Evolutionary conservation across 2,113 vertebrate genomes (phyloP), one percentile per base, ranked within the genome.

Genomic region (Nycticebus coucang): DNA sequence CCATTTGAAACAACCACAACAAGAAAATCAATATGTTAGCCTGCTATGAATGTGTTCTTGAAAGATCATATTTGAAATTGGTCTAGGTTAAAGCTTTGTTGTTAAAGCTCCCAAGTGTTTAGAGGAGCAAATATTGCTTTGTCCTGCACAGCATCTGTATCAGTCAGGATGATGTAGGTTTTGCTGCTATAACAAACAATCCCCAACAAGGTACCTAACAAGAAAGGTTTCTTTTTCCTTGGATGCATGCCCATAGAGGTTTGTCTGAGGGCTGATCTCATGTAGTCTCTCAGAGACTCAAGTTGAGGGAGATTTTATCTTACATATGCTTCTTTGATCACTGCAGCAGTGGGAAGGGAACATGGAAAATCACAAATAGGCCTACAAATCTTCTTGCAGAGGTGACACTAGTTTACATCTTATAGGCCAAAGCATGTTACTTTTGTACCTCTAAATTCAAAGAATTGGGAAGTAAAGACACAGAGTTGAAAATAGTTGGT

Each of bases 1-100:
- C 88, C 12, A 59, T 96, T 94, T 94, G 50, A 91, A 97, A 69
- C 5, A 77, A 78, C 33, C 91, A 72, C 17, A 33, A 59, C 0
- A 62, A 62, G 30, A 88, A 89, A 90, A 84, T 83, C 41, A 92
- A 2, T 80, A 77, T 60, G 72, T 81, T 75, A 87, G 24, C 28
- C 11, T 59, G 19, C 26, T 78, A 37, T 53, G 59, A 91, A 10
- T 77, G 1, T 69, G 50, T 68, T 50, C 62, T 95, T 85, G 72
- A 60, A 74, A 89, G 33, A 4, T 82, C 11, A 28, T 93, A n/a
- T 79, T 78, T 94, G 89, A 92, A 62, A 91, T 60, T 57, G 28
- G 15, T 66, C 57, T 57, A 45, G 57, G 55, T 85, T 93, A 18
- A 78, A 53, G 17, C 1, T 77, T 80, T 55, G 84, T 90, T 37